A percentile compares a stretch with the other conserved stretches of the same genome.
These are phyloP conservation scores for Gambusia yucatana DNA, from an alignment of 2,797 vertebrate genomes.

Conservation along the genomic window DNA sequence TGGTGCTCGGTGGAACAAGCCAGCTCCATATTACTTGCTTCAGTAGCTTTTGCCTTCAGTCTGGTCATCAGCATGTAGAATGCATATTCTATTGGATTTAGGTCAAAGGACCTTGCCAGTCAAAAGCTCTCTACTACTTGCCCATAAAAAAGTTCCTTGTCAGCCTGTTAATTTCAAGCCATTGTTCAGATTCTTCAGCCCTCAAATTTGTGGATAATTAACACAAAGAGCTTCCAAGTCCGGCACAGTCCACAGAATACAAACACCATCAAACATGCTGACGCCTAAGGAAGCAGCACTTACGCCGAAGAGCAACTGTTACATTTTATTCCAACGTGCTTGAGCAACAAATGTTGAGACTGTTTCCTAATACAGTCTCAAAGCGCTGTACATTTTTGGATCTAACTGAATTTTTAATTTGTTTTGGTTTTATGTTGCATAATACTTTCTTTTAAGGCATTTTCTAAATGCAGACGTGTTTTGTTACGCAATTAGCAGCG, in stretches of 20 bases:
- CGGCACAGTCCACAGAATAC: constrained; percentile 1
- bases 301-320: constrained; percentile 3
- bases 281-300: constrained; percentile 14
- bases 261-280: constrained; percentile 7
- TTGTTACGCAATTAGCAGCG: constrained; percentile 68
- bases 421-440: constrained; percentile 44
- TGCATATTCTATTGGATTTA: constrained; percentile 25
- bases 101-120: constrained; percentile 37
- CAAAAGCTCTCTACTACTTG: constrained; percentile 13
- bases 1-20: background rate
- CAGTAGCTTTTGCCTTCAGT: constrained; percentile 20
- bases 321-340: constrained; percentile 2
- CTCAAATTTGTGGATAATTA: constrained; percentile 35
- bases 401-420: constrained; percentile 18
- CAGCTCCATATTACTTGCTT: constrained; percentile 15
- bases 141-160: constrained; percentile 14
- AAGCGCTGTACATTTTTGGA: background rate
- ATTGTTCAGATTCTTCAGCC: constrained; percentile 13
- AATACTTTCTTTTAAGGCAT: constrained; percentile 51
- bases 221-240: constrained; percentile 8
- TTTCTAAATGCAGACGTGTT: constrained; percentile 64
- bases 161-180: constrained; percentile 8
- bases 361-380: background rate
- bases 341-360: background rate
- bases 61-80: constrained; percentile 26